Conservation (phyloP, 2,113 vertebrate species). For the Buteo buteo region DNA sequence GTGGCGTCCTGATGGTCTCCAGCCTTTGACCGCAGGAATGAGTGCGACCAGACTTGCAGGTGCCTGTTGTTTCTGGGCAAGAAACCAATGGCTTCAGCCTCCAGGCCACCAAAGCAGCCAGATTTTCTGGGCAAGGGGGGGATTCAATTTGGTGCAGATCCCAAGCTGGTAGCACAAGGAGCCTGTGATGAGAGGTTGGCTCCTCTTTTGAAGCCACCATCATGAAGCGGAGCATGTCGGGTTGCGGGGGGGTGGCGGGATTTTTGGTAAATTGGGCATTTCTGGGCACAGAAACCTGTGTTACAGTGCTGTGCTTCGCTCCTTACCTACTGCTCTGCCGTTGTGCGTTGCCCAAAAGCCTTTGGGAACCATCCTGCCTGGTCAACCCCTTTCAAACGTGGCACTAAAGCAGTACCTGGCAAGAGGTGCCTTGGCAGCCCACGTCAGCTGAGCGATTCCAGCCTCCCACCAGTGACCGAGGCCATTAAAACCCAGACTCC, state of each 20-base stretch:
- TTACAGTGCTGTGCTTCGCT: neutral
- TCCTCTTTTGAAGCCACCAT: neutral
- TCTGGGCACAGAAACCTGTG: neutral
- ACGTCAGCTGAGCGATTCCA: neutral
- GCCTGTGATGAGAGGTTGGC: neutral
- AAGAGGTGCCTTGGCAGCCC: neutral
- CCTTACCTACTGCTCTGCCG: neutral
- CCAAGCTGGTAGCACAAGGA: neutral
- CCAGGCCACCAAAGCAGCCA: neutral
- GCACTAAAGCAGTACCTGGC: neutral
- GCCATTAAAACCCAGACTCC: neutral
- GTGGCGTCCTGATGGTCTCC: rapidly evolving
- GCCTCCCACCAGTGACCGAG: neutral
- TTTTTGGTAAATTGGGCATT: neutral
- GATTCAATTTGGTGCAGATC: neutral
- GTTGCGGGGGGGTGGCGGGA: too few species aligned
- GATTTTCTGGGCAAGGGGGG: neutral
- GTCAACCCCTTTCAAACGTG: rapidly evolving
- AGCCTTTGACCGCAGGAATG: rapidly evolving
- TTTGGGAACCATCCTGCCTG: neutral
- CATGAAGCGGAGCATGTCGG: rapidly evolving
- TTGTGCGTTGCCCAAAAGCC: neutral
- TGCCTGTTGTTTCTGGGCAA: neutral
- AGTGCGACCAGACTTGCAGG: neutral
- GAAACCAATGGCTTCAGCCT: neutral